These are phyloP conservation scores for Cylloceria caligata DNA, from an alignment of 2,888 invertebrate genomes.

Conservation along the genomic window DNA sequence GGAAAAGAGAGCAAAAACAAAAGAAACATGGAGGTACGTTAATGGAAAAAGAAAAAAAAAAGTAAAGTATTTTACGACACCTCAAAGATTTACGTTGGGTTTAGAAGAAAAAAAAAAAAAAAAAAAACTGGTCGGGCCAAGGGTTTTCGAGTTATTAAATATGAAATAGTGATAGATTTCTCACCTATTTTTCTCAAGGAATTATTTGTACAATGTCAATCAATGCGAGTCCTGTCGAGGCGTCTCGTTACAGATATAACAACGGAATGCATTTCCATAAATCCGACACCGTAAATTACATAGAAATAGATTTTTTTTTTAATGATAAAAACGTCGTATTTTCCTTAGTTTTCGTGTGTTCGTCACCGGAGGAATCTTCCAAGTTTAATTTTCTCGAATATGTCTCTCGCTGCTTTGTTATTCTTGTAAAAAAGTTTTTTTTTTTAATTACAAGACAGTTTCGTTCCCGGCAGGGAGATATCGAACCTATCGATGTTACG, in stretches of 20 bases:
- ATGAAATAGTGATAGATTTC: not conserved
- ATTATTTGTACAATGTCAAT: not conserved
- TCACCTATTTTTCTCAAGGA: not conserved
- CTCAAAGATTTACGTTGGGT: conserved; percentile 50
- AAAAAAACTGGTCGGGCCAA: not conserved
- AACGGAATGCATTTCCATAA: too few species aligned
- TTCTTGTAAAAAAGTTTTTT: too few species aligned
- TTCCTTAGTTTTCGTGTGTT: too few species aligned
- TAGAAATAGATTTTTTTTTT: too few species aligned
- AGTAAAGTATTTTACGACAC: conserved; percentile 58
- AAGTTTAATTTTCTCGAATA: too few species aligned
- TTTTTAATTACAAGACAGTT: not conserved
- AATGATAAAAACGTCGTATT: too few species aligned
- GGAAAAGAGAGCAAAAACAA: conserved; percentile 48
- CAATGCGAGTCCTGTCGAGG: too few species aligned
- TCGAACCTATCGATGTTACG: not conserved
- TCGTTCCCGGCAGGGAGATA: not conserved
- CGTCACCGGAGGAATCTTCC: too few species aligned
- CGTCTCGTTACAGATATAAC: too few species aligned
- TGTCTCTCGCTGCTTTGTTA: too few species aligned
- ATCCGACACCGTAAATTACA: too few species aligned
- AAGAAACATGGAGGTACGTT: conserved; percentile 2
- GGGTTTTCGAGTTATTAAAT: not conserved
- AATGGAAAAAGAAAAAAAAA: conserved; percentile 52
- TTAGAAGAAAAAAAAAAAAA: conserved; percentile 6